Conservation (phyloP, 2,888 invertebrate genomes). For the Prostheceraeus crozeri region DNA sequence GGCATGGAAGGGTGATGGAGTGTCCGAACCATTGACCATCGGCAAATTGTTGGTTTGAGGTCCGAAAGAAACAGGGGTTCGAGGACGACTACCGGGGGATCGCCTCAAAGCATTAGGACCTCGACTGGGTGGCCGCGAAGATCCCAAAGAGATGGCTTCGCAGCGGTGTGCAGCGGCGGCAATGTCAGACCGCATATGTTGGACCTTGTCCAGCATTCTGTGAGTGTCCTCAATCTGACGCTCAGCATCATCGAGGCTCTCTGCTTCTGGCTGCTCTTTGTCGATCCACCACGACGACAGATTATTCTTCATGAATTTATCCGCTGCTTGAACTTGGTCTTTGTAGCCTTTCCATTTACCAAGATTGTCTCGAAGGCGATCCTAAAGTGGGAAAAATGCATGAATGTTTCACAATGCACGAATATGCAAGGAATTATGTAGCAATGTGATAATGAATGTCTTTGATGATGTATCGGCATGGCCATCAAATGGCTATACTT, state of each 20-base stretch:
- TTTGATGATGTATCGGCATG: too few species aligned
- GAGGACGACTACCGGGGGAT: too few species aligned
- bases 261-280: neutral
- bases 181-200: neutral
- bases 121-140: too few species aligned
- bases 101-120: too few species aligned
- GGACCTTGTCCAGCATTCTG: neutral
- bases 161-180: neutral
- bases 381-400: neutral
- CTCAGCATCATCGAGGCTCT: neutral
- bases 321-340: neutral
- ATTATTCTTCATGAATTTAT: neutral
- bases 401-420: conserved; percentile 70
- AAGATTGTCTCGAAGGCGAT: neutral
- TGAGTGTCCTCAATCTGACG: neutral
- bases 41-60: too few species aligned
- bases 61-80: too few species aligned
- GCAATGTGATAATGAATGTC: too few species aligned
- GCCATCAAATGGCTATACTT: too few species aligned
- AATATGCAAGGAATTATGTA: conserved; percentile 70
- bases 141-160: conserved; percentile 1
- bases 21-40: too few species aligned
- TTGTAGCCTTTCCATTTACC: neutral
- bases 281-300: conserved; percentile 1
- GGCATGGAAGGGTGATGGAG: too few species aligned